phyloP scores from a whole-genome alignment of 2,888 invertebrate species.

The Formica aserva region DNA sequence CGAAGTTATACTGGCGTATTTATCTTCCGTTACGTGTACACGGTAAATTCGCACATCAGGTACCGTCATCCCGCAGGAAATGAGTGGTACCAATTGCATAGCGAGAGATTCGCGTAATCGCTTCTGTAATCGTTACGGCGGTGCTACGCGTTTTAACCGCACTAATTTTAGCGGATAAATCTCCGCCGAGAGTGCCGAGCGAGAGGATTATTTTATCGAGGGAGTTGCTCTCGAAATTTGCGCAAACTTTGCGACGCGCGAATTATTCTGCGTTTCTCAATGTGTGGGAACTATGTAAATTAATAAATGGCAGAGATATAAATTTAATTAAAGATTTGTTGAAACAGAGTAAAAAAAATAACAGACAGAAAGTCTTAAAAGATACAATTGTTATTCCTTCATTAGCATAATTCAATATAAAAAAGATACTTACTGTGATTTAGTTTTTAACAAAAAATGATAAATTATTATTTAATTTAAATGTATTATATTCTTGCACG shows the following conservation, averaged over 20 bases:
- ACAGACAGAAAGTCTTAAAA: neutral
- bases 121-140: conserved; percentile 45
- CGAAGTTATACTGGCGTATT: conserved; percentile 48
- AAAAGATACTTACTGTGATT: neutral
- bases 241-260: neutral
- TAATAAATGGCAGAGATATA: neutral
- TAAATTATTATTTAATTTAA: neutral
- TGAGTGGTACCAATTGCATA: conserved; percentile 50
- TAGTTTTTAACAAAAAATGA: neutral
- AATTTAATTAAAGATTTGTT: conserved; percentile 1
- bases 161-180: conserved; percentile 44
- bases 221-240: conserved; percentile 3
- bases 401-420: neutral
- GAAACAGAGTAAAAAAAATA: neutral
- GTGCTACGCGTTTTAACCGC: conserved; percentile 43
- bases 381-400: neutral
- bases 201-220: conserved; percentile 42
- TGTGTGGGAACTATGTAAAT: neutral
- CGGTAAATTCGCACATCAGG: conserved; percentile 27
- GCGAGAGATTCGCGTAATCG: conserved; percentile 49
- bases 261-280: neutral
- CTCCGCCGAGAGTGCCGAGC: neutral
- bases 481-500: neutral
- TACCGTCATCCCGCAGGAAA: conserved; percentile 36
- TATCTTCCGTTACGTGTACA: conserved; percentile 55